Evolutionary conservation across 2,113 vertebrate species (phyloP).

Genomic region (Tenrec ecaudatus): DNA sequence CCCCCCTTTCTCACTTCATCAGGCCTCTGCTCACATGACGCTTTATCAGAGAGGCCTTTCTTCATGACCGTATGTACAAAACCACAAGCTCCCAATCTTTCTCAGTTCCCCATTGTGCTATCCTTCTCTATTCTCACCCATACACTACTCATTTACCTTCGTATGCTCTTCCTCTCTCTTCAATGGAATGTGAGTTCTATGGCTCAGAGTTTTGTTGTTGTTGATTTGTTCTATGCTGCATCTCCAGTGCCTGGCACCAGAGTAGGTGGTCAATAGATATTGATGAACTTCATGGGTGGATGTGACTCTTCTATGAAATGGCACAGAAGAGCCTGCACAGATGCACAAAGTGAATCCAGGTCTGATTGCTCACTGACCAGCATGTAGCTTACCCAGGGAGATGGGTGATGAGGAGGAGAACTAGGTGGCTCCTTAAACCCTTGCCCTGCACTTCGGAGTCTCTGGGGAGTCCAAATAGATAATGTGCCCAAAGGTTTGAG

Average conservation of each 20-base stretch:
- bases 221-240: neutral
- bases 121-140: neutral
- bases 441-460: neutral
- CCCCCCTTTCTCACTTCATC: neutral
- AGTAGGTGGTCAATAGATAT: neutral
- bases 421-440: neutral
- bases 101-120: neutral
- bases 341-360: neutral
- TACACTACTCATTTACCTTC: neutral
- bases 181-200: neutral
- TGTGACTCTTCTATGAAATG: neutral
- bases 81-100: neutral
- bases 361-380: neutral
- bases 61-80: neutral
- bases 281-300: neutral
- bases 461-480: neutral
- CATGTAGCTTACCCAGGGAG: neutral
- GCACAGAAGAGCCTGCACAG: neutral
- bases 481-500: neutral
- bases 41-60: neutral
- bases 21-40: neutral
- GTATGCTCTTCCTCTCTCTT: neutral
- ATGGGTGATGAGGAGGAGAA: neutral
- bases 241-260: neutral
- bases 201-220: neutral